Conservation (phyloP, 2,797 vertebrate genomes). For the Crenuchus spilurus region DNA sequence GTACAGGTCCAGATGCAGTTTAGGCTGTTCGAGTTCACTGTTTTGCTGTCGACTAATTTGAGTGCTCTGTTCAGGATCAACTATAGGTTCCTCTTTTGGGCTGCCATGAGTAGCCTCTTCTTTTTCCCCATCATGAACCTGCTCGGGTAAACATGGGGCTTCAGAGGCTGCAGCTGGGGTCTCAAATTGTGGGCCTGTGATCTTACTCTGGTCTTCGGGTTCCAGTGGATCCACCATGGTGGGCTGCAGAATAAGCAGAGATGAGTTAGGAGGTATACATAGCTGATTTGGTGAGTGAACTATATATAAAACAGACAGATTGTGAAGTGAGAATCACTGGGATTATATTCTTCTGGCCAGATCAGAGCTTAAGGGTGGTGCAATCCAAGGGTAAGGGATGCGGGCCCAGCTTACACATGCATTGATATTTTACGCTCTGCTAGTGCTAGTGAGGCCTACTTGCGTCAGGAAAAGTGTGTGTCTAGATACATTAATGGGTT, state of each 20-base stretch:
- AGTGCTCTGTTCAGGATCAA: constrained; percentile 36
- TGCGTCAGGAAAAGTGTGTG: constrained; percentile 65
- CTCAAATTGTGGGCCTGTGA: constrained; percentile 65
- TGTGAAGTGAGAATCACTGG: constrained; percentile 56
- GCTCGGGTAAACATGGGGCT: constrained; percentile 67
- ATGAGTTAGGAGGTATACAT: constrained; percentile 1
- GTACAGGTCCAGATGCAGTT: constrained; percentile 92
- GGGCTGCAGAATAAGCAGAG: constrained; percentile 51
- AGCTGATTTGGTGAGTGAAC: constrained; percentile 23
- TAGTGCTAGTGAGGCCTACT: constrained; percentile 68
- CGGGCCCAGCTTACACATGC: constrained; percentile 54
- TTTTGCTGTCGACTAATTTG: constrained; percentile 49
- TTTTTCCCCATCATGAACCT: constrained; percentile 64
- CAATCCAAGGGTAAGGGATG: constrained; percentile 58
- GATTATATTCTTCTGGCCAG: constrained; percentile 60
- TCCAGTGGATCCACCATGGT: constrained; percentile 83
- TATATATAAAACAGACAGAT: constrained; percentile 47
- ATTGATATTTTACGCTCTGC: constrained; percentile 69
- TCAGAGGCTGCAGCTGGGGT: constrained; percentile 64
- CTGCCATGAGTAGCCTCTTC: constrained; percentile 64
- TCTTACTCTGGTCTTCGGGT: constrained; percentile 76
- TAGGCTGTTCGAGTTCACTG: constrained; percentile 74
- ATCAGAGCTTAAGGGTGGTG: constrained; percentile 60
- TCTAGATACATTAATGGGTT: constrained; percentile 23
- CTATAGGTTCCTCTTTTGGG: constrained; percentile 67